Evolutionary conservation across 1,140 invertebrate genomes (phyloP), one percentile per base, ranked within the genome.

Genomic region (Drosophila varians): DNA sequence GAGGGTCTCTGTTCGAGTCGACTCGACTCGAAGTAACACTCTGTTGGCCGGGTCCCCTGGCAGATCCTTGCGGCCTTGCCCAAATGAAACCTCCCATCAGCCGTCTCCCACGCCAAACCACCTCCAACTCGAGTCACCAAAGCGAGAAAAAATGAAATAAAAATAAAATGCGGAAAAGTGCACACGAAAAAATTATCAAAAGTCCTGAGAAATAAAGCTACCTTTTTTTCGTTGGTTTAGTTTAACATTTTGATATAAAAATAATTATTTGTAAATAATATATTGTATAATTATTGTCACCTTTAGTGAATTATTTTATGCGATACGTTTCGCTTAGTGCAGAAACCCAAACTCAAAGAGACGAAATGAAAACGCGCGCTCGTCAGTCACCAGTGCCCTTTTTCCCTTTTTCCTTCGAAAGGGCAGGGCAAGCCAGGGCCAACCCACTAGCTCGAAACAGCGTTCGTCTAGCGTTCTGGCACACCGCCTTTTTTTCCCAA

Each of bases 21-120:
- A 23, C 53, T 56, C 38, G 75, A 75, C 75, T 76, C 82, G 56
- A 82, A 84, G 75, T 86, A 73, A 79, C 80, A 87, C 82, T 36
- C 51, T 43, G 49, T 40, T 49, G 42, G 46, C 58, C 18, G 60
- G 28, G 71, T 73, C 75, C 56, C 80, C 48, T 47, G 70, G 71
- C 61, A 88, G 66, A 87, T 82, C 77, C 82, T 75, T 74, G 77
- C 74, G 82, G 82, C 77, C 77, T 88, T 88, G 83, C 82, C 82
- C 77, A 86, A 86, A 86, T 80, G 76, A 77, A 86, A 64, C 74
- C 57, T 38, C 56, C 51, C 45, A 8, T 56, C 58, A 21, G n/a
- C 31, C 55, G 34, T 31, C 28, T 11, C 9, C 36, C 19, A 25
- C 18, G 7, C 5, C 46, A 25, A 14, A n/a, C 12, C 43, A 19